Evolutionary conservation across 2,113 vertebrate genomes (phyloP).

Genomic region (Pachypanchax playfairii): DNA sequence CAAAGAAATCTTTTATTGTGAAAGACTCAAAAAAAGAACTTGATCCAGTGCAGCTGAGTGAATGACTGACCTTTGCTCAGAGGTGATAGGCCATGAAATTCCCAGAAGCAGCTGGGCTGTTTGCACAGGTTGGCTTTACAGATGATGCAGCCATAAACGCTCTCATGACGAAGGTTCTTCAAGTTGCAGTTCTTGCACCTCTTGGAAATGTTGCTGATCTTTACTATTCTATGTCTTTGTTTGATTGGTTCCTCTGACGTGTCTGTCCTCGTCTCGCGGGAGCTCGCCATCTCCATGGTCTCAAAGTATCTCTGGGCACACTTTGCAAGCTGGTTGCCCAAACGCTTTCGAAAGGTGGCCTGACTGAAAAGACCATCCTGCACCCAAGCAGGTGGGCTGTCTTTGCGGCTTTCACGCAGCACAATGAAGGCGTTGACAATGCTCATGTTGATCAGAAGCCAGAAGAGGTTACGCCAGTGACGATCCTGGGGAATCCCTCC

Average conservation of each 20-base stretch:
- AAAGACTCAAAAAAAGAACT: neutral
- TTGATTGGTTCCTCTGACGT: neutral
- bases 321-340: constrained; percentile 77
- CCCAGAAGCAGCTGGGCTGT: constrained; percentile 75
- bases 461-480: constrained; percentile 79
- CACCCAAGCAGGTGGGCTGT: constrained; percentile 76
- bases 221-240: constrained; percentile 65
- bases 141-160: constrained; percentile 67
- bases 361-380: constrained; percentile 78
- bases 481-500: constrained; percentile 73
- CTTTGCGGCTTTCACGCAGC: constrained; percentile 77
- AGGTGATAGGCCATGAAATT: constrained; percentile 63
- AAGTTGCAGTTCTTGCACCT: constrained; percentile 73
- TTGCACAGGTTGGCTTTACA: constrained; percentile 76
- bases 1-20: neutral
- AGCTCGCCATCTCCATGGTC: constrained; percentile 18
- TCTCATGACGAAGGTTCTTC: constrained; percentile 69
- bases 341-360: constrained; percentile 73
- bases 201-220: constrained; percentile 62
- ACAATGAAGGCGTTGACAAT: constrained; percentile 82
- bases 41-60: too few species aligned
- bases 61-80: constrained; percentile 56
- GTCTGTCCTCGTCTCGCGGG: neutral
- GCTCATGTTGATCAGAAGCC: constrained; percentile 81
- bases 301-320: constrained; percentile 57